Conservation (phyloP, 2,113 vertebrate genomes). For the Sorex fumeus region DNA sequence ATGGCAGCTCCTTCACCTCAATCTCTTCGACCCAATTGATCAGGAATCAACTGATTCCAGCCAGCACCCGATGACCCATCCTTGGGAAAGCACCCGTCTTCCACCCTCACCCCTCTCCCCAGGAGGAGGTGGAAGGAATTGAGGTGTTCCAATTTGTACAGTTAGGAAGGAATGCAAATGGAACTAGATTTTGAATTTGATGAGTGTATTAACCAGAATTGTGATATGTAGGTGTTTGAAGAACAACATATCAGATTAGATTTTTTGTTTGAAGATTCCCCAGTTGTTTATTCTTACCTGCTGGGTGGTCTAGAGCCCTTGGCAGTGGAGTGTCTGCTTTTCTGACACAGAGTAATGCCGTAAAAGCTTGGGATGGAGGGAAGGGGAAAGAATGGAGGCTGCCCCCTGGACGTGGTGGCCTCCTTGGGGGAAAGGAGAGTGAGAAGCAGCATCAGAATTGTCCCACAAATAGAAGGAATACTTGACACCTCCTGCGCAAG, state of each 20-base stretch:
- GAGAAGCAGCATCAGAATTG: not conserved
- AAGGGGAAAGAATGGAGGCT: not conserved
- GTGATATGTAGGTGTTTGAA: constrained; percentile 72
- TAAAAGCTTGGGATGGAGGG: not conserved
- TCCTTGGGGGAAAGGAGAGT: not conserved
- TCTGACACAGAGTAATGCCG: not conserved
- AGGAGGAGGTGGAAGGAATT: constrained; percentile 17
- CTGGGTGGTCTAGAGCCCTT: constrained; percentile 58
- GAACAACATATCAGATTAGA: constrained; percentile 61
- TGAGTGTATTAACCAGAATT: constrained; percentile 82
- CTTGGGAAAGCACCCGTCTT: not conserved
- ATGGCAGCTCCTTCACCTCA: too few species aligned
- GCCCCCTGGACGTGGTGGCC: not conserved
- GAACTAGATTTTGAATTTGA: constrained; percentile 65
- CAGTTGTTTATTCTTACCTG: not conserved
- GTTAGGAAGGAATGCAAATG: constrained; percentile 75
- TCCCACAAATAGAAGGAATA: not conserved
- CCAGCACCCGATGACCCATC: not conserved
- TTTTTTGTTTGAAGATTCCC: not conserved
- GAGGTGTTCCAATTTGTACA: constrained; percentile 66
- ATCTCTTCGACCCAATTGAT: not conserved
- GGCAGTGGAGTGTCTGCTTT: not conserved
- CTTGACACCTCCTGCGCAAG: not conserved
- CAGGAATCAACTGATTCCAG: not conserved
- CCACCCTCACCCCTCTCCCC: rapidly evolving